Evolutionary conservation across 1,140 invertebrate genomes (phyloP), one percentile per base, ranked within the genome.

Genomic region (Ditylenchus dipsaci): DNA sequence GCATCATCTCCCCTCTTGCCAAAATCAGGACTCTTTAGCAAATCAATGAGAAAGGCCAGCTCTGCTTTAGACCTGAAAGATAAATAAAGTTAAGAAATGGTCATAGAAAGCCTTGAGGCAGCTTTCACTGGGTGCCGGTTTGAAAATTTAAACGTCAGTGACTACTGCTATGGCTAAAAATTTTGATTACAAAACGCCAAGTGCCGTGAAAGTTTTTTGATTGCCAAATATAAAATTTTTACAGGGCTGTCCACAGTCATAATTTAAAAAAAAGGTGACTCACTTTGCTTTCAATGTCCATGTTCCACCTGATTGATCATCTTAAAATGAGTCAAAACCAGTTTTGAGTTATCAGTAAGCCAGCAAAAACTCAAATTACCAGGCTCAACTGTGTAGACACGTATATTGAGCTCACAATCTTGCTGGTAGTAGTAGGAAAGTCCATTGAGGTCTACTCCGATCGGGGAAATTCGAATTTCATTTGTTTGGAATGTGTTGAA

Each of bases 381-480:
- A 13, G 76, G 64, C 38, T 76, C 75, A n/a, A 70, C 72, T 5
- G 75, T 63, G 43, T 74, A 76, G 5, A 76, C 62, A 1, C 75
- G 72, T 19, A 76, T 45, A 56, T 77, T 73, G 0, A 76, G 42
- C 21, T 76, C 72, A 27, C 30, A 63, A 43, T 76, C 75, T 19
- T 72, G 21, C 27, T 76, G 75, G 26, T 62, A 61, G 58, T 72
- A 76, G 56, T 74, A 76, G 3, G 57, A 19, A 23, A 73, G 63
- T 1, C 75, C 75, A 27, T 66, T 60, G 26, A 42, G 58, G 33
- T 76, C 75, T 21, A 29, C 33, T 23, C 75, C 76, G 45, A 76
- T 67, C 1, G 75, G 75, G 7, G 67, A 63, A 11, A 77, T 58
- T n/a, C 75, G 75, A 21, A 77, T 59, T 57, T 76, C 75, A 60